Evolutionary conservation across 2,113 vertebrate genomes (phyloP).

Genomic region (Trinectes maculatus): DNA sequence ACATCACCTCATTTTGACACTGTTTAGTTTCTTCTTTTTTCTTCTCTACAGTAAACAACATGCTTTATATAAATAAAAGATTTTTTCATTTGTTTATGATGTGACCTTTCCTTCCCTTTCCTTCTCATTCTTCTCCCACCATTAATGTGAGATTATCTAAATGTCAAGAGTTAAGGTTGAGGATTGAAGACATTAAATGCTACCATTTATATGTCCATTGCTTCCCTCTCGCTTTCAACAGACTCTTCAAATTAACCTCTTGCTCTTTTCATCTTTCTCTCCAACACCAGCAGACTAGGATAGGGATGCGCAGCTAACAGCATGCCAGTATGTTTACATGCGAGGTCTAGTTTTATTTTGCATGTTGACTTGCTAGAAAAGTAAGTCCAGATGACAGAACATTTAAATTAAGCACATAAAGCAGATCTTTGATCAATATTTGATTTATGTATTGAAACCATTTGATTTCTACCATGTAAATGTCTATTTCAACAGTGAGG

Average conservation of each 20-base stretch:
- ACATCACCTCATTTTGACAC: neutral
- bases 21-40: neutral
- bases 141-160: constrained; percentile 10
- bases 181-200: constrained; percentile 19
- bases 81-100: too few relatives aligned
- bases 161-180: neutral
- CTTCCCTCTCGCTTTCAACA: neutral
- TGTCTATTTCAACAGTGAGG: too few relatives aligned
- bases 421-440: neutral
- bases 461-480: too few relatives aligned
- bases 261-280: neutral
- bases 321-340: neutral
- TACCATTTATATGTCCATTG: neutral
- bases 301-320: too few relatives aligned
- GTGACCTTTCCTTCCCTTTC: neutral
- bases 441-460: too few relatives aligned
- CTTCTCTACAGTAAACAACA: neutral
- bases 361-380: neutral
- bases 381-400: neutral
- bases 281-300: too few relatives aligned
- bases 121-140: neutral
- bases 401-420: neutral
- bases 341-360: neutral
- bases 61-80: too few relatives aligned
- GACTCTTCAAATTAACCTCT: constrained; percentile 8